Percentiles rank a stretch among this genome's conserved stretches.
Evolutionary conservation across 2,888 invertebrate genomes (phyloP).

Genomic region (Subacronicta megacephala): DNA sequence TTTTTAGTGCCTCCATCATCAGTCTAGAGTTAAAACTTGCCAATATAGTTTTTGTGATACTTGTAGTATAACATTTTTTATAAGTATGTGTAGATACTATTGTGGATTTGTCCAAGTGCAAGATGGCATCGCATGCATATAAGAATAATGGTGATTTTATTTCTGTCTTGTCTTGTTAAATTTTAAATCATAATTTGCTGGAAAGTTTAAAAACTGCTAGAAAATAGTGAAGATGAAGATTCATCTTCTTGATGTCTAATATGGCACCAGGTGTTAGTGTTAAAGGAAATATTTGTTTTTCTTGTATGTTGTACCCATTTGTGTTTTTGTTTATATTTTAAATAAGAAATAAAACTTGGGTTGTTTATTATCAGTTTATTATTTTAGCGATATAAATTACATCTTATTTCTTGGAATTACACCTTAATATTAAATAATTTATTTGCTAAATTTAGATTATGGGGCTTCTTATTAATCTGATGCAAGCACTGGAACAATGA

Average conservation of each 20-base stretch:
- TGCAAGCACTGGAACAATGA: conserved; percentile 59
- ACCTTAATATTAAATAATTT: conserved; percentile 84
- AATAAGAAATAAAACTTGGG: conserved; percentile 53
- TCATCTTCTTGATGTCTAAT: too few relatives aligned
- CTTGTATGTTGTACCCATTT: not conserved
- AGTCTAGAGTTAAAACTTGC: too few relatives aligned
- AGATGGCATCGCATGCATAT: not conserved
- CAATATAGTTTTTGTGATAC: conserved; percentile 36
- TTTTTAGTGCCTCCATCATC: too few relatives aligned
- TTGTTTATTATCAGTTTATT: conserved; percentile 68
- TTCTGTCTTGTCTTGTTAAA: not conserved
- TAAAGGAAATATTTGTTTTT: too few relatives aligned
- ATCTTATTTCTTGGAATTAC: conserved; percentile 77
- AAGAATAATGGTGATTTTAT: conserved; percentile 3
- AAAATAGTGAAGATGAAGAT: too few relatives aligned
- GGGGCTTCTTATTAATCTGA: conserved; percentile 73
- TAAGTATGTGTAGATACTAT: not conserved
- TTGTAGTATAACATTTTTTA: not conserved
- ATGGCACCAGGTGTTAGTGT: too few relatives aligned
- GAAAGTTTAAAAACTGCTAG: too few relatives aligned
- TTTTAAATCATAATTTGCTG: not conserved
- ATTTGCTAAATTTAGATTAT: conserved; percentile 80
- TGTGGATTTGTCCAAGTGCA: not conserved
- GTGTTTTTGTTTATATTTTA: conserved; percentile 2
- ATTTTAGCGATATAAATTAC: conserved; percentile 84